These are phyloP conservation scores for Peromyscus leucopus DNA, from an alignment of 2,113 vertebrate genomes.

Conservation along the genomic window DNA sequence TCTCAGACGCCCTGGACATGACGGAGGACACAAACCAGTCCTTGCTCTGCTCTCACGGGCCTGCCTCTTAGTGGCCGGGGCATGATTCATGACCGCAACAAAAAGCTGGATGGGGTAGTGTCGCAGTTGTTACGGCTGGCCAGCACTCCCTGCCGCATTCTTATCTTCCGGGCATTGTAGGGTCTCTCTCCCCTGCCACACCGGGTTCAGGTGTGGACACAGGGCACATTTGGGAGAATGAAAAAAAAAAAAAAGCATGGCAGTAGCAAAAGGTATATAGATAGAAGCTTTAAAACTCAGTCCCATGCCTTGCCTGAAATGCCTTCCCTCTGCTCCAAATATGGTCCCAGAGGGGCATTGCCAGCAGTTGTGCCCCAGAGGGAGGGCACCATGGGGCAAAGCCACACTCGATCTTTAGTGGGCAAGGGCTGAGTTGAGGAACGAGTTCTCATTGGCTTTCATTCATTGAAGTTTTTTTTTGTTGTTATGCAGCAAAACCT, in stretches of 20 bases:
- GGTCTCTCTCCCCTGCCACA: not conserved
- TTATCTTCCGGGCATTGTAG: not conserved
- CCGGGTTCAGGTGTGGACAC: not conserved
- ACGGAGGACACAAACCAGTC: not conserved
- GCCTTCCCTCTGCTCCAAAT: not conserved
- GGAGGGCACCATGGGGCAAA: not conserved
- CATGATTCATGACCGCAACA: not conserved
- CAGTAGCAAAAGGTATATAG: not conserved
- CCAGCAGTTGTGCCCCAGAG: not conserved
- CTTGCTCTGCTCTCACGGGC: accelerated
- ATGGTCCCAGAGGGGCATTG: not conserved
- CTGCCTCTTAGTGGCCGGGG: not conserved
- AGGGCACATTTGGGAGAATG: not conserved
- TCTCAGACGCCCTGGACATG: not conserved
- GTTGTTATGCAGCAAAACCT: conserved; percentile 4
- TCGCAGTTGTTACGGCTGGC: not conserved
- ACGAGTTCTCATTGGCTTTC: not conserved
- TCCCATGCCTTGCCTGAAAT: not conserved
- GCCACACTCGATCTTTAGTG: not conserved
- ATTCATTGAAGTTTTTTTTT: not conserved
- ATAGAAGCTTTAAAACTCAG: not conserved
- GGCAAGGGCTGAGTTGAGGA: not conserved
- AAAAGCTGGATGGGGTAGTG: not conserved
- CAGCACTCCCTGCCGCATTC: not conserved
- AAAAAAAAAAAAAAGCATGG: not conserved